Evolutionary conservation across 37 sponge, comb jelly and placozoan species (phyloP).

Genomic region (Chondrosia reniformis): DNA sequence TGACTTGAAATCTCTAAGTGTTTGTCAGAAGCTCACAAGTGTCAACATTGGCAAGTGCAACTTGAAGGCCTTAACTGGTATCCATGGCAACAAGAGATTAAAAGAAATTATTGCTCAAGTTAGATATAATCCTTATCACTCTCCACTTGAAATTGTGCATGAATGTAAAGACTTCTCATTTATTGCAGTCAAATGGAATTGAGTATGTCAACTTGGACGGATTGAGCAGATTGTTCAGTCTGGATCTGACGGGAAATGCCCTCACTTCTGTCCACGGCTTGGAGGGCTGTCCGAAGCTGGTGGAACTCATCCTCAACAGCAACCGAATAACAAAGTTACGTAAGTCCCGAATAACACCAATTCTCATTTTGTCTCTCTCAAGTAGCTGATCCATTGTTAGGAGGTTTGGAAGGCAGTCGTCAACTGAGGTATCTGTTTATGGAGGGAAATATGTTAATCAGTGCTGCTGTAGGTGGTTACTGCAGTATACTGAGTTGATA

Average conservation of each 20-base stretch:
- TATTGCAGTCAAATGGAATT: background rate
- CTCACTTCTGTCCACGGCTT: background rate
- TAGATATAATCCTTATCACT: background rate
- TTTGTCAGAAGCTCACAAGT: background rate
- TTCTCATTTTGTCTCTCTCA: no score
- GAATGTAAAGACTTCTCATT: no score
- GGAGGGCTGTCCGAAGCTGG: background rate
- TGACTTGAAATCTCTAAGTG: conserved; percentile 2
- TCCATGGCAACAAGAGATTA: background rate
- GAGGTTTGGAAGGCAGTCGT: background rate
- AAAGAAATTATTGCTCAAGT: conserved; percentile 11
- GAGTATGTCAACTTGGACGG: background rate
- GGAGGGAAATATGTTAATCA: background rate
- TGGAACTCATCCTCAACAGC: background rate
- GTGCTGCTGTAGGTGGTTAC: background rate
- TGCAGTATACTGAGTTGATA: background rate
- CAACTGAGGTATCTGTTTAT: background rate
- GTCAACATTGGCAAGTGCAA: background rate
- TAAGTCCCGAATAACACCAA: background rate
- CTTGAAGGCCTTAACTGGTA: background rate
- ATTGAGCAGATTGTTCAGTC: background rate
- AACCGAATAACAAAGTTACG: background rate
- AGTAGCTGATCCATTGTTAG: no score
- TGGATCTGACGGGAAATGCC: background rate
- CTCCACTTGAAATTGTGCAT: background rate